Base-by-base conservation (phyloP, 2,888 invertebrate species). In the Aplocera efformata region DNA sequence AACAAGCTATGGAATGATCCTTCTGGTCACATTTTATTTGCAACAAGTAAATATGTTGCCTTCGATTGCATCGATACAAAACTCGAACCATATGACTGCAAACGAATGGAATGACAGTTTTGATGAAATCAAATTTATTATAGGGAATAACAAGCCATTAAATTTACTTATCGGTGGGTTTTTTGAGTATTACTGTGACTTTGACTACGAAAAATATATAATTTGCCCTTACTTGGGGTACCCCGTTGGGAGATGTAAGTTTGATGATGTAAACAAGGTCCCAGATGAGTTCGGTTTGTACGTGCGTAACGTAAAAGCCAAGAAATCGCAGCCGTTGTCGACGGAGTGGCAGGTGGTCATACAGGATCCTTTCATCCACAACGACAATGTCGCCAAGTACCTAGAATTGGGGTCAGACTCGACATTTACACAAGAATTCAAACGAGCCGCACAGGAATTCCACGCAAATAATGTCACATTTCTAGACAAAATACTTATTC, bases 121-220 rank as follows among this genome's bases (percentile, higher is more conserved):
- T 23, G 10, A 30, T 7, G 7, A 31, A 7, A 20, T 31, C n/a
- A n/a, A 33, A 7, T 41, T 29, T 7, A 4, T 21, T 5, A 26
- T 10, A 0, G 6, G 26, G 1, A 45, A 46, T 13, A 36, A 41
- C 4, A 51, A 58, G 7, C 44, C 53, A 1, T 23, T 67, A 1
- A 65, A 61, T 32, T 27, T 60, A 11, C 44, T 72, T 7, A 22
- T 70, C 1, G 64, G 65, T 1, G 68, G 61, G 2, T 73, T 74
- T 41, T 72, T 72, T 27, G 46, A 53, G 10, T 76, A 52, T 43
- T 72, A 72, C 37, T 49, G 36, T 1, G 42, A 44, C 4, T 72
- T 72, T 10, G 32, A 52, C 8, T 48, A 40, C 10, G 30, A 40
- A 17, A 28, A 39, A 3, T 27, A 27, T 5, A 26, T 48, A 2